Percentiles rank a stretch among this genome's conserved stretches.
phyloP scores from a whole-genome alignment of 2,888 invertebrate species.

The Lithophane ornitopus region DNA sequence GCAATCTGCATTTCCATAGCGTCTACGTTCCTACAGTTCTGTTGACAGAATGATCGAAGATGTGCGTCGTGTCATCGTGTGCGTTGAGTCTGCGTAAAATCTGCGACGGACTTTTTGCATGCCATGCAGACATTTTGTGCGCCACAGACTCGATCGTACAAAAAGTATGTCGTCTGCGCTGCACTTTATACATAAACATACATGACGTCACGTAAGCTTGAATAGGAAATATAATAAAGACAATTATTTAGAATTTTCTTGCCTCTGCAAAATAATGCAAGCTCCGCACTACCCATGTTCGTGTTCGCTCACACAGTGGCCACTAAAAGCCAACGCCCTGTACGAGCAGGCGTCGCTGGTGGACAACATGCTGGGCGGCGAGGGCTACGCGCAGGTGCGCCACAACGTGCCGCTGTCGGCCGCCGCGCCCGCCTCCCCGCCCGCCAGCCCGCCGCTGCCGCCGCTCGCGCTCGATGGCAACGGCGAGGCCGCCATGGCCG shows the following conservation, averaged over 20 bases:
- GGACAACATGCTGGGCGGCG: constrained; percentile 78
- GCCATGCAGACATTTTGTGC: too few species aligned
- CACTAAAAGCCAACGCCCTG: constrained; percentile 57
- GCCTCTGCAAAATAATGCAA: not conserved
- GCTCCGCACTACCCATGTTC: not conserved
- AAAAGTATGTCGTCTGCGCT: too few species aligned
- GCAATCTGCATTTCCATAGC: too few species aligned
- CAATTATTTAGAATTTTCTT: too few species aligned
- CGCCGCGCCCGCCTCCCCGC: constrained; percentile 67
- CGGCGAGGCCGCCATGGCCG: constrained; percentile 97
- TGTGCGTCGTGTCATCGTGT: too few species aligned
- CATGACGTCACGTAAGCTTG: not conserved
- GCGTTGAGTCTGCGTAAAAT: too few species aligned
- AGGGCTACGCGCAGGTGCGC: constrained; percentile 74
- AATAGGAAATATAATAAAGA: not conserved
- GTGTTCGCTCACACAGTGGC: constrained; percentile 58
- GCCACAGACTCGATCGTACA: too few species aligned
- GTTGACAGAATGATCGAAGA: too few species aligned
- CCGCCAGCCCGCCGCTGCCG: constrained; percentile 76
- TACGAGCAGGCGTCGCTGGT: constrained; percentile 73
- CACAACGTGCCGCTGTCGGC: constrained; percentile 82
- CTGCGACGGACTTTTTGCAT: too few species aligned
- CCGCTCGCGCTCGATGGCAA: constrained; percentile 92
- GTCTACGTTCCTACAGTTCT: too few species aligned
- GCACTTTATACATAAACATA: too few species aligned